Base-by-base conservation (phyloP, 92 coral and sea anemone species). In the Phymanthus crucifer region DNA sequence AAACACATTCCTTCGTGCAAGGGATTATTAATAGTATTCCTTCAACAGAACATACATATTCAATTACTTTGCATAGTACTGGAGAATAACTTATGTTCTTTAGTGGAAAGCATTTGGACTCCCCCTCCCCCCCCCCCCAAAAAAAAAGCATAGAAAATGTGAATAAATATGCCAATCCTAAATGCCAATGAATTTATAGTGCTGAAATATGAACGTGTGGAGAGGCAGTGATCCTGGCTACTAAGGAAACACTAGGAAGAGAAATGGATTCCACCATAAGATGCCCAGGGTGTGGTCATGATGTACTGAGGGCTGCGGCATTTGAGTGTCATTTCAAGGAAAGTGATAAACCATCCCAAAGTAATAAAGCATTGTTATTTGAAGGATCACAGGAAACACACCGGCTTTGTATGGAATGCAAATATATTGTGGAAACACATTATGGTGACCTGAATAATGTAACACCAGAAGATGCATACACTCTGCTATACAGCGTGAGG, bases 341-440 rank as follows among this genome's bases (percentile, higher is more conserved):
- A 57, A 84, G 89, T 69, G 35, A 9, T 21, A 71, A 54, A 16
- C 72, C 83, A 23, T 32, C 88, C 35, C 82, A 79, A 21, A 72
- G 77, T 34, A 81, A 72, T 48, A 79, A 81, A 56, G 86, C 76
- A 54, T 32, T 61, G n/a, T 40, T 61, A 31, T 83, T 89, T 66
- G 97, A 92, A 70, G 77, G 74, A 32, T 83, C 89, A 11, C 87
- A 75, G 27, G 88, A 92, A 40, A 86, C 84, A 21, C 88, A 92
- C 89, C 86, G 91, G 89, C 83, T 92, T 34, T 92, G 97, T 26
- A 92, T 92, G 97, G 97, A 92, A 71, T 92, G 97, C 69, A 92
- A 92, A 65, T 92, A 92, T 84, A 89, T 92, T 78, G 97, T 92
- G 24, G 97, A 92, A 47, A 89, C 91, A 43, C 97, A 78, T 47